Base-by-base conservation (phyloP, 2,888 invertebrate species). In the Amphipyra tragopoginis region DNA sequence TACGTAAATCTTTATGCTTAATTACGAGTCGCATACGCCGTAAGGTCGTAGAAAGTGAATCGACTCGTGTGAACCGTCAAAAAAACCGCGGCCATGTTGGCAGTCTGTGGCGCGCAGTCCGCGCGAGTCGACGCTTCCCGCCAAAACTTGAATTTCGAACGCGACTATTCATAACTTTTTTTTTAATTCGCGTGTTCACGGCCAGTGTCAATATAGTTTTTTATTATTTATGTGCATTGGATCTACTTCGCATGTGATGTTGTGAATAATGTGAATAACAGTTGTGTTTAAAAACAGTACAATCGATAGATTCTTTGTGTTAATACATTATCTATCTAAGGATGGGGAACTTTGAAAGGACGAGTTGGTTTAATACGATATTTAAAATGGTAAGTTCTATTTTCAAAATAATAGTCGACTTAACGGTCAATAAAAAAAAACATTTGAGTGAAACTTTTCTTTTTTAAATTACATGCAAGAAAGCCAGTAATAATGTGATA, bases 1-100 rank as follows among this genome's bases (percentile, higher is more conserved):
- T 94, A 94, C 93, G 94, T 94, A 94, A 94, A 92, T 81, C 84
- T 90, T 86, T 89, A 92, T 90, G 90, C 89, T 91, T 94, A 93
- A 94, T 94, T 93, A 93, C 88, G 86, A 91, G 91, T 90, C 91
- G 89, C 91, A 93, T 89, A 92, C 91, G 91, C 90, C 88, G 89
- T 94, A 94, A 94, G 94, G 94, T 94, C 94, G 93, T 94, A 94
- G 94, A 94, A 94, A 94, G 94, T 94, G 93, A 94, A 93, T 93
- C 90, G 94, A 88, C 93, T 92, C 88, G 93, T 93, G 94, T 94
- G 94, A 94, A 93, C 93, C 90, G 90, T 92, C 93, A 91, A 93
- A 94, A 93, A 93, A 93, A 90, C 65, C 53, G 75, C 91, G 92
- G 91, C 93, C 93, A 93, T 94, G 89, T 93, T 93, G 90, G 85